Conservation (phyloP, 2,113 vertebrate genomes). For the Coryphaenoides rupestris region DNA sequence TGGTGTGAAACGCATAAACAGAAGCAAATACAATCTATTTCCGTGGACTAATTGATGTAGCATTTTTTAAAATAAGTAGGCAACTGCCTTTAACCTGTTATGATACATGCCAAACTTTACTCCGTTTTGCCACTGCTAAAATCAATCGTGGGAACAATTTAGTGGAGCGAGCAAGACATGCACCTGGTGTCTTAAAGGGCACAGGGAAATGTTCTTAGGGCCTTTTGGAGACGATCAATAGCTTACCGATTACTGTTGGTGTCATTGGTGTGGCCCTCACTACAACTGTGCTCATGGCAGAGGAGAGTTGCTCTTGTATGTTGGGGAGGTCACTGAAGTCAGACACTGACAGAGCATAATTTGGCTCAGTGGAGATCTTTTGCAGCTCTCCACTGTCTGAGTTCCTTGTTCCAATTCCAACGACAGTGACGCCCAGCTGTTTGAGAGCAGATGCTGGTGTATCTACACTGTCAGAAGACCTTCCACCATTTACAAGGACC, state of each 20-base stretch:
- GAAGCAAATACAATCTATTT: constrained; percentile 1
- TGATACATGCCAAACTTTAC: neutral
- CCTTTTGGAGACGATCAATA: neutral
- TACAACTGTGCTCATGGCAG: too few relatives aligned
- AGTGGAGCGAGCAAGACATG: constrained; percentile 44
- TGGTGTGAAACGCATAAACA: neutral
- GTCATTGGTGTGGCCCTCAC: constrained; percentile 49
- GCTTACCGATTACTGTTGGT: constrained; percentile 16
- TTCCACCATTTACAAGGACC: constrained; percentile 62
- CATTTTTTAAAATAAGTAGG: neutral
- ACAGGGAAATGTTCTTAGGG: too few relatives aligned
- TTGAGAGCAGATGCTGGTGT: constrained; percentile 61
- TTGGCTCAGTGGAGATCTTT: constrained; percentile 51
- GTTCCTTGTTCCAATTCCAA: constrained; percentile 61
- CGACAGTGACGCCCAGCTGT: constrained; percentile 52
- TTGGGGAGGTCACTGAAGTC: constrained; percentile 59
- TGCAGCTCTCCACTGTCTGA: constrained; percentile 57
- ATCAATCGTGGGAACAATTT: neutral
- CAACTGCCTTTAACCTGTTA: too few relatives aligned
- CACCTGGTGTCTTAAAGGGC: constrained; percentile 54
- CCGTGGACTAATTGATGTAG: neutral
- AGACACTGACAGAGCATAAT: constrained; percentile 47
- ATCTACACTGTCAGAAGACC: constrained; percentile 66
- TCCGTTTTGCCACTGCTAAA: neutral
- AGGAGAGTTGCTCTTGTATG: constrained; percentile 23